phyloP scores from a whole-genome alignment of 2,888 invertebrate species.

The Formica aserva region DNA sequence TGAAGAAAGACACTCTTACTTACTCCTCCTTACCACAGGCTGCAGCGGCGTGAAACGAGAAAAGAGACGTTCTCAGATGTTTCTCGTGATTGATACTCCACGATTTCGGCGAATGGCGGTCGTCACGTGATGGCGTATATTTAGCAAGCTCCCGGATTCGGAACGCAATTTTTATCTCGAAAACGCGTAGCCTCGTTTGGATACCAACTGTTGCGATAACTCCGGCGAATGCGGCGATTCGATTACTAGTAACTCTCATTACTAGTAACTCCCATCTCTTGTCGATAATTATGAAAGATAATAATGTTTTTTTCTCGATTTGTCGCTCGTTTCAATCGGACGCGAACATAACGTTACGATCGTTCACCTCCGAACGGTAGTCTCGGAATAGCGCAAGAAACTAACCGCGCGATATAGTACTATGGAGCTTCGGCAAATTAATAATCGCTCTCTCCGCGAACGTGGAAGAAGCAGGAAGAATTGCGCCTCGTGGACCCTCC shows the following conservation, averaged over 20 bases:
- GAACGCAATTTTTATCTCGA: slow-evolving; percentile 18
- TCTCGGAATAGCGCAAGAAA: slow-evolving; percentile 54
- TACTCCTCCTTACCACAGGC: slow-evolving; percentile 11
- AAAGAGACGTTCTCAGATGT: slow-evolving; percentile 9
- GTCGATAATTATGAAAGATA: background rate
- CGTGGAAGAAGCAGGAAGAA: slow-evolving; percentile 48
- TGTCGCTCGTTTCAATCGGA: background rate
- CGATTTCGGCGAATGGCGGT: slow-evolving; percentile 13
- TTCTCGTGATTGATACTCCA: slow-evolving; percentile 38
- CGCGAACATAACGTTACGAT: slow-evolving; percentile 13
- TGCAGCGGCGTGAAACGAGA: background rate
- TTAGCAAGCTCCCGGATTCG: background rate
- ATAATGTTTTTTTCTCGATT: background rate
- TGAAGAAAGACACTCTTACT: slow-evolving; percentile 13
- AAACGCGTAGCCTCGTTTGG: background rate
- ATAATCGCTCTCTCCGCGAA: slow-evolving; percentile 67
- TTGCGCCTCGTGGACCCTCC: slow-evolving; percentile 50
- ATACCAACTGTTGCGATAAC: background rate
- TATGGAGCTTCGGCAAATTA: slow-evolving; percentile 66
- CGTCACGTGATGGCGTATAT: slow-evolving; percentile 15
- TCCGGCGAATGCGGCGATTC: background rate
- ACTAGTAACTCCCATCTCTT: slow-evolving; percentile 45
- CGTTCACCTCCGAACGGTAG: slow-evolving; percentile 60
- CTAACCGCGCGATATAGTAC: slow-evolving; percentile 35
- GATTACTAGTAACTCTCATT: slow-evolving; percentile 21